These are phyloP conservation scores for Hippopotamus amphibius DNA, from an alignment of 2,113 vertebrate genomes.

Conservation along the genomic window DNA sequence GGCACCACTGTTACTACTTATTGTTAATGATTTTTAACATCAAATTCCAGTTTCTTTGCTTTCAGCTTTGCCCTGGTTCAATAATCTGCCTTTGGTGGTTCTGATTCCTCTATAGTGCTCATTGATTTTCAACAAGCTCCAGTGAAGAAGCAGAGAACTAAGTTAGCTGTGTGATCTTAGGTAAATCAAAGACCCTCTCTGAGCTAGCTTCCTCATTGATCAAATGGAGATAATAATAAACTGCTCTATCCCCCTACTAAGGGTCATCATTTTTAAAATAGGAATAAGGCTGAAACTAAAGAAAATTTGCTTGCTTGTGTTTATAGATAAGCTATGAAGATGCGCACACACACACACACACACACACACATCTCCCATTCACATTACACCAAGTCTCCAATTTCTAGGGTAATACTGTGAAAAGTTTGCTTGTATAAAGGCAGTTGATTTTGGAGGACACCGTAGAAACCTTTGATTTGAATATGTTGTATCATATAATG, in stretches of 20 bases:
- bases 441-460: background rate
- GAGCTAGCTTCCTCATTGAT: background rate
- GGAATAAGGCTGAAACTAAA: background rate
- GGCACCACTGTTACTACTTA: conserved; percentile 2
- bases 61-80: conserved; percentile 41
- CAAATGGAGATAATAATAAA: background rate
- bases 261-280: background rate
- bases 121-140: background rate
- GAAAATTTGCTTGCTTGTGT: background rate
- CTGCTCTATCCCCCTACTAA: background rate
- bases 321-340: background rate
- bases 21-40: conserved; percentile 39
- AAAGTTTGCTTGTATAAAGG: background rate
- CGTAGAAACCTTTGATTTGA: background rate
- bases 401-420: background rate
- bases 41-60: conserved; percentile 61
- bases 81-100: background rate
- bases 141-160: background rate
- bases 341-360: background rate
- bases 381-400: background rate
- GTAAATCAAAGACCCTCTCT: background rate
- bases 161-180: background rate
- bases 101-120: background rate
- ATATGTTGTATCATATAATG: background rate
- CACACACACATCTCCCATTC: background rate